Base-by-base conservation (phyloP, 2,888 invertebrate genomes). In the Pinctada fucata region DNA sequence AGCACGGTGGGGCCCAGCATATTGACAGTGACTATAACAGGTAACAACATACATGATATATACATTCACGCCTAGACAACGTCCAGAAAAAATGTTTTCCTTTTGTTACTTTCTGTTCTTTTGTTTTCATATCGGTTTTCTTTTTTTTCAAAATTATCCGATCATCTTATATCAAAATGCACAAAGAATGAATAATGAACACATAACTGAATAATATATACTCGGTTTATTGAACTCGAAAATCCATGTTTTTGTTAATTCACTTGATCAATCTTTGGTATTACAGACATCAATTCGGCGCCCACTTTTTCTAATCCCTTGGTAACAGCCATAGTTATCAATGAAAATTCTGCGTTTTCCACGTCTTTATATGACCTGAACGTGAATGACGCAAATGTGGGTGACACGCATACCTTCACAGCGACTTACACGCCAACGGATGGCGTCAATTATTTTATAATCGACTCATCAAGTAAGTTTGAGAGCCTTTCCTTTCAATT, bases 391-490 rank as follows among this genome's bases (percentile, higher is more conserved):
- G 63, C 52, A 4, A 78, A 78, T 50, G 49, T 51, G 6, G 52
- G 73, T 2, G 78, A 73, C 10, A 67, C 64, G 8, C 74, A 64
- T 4, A 78, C 78, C 3, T 78, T 58, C 48, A 74, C 73, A n/a
- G 74, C 66, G 13, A 73, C 73, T 31, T 73, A 73, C 65, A 73
- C 48, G 8, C 73, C 73, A n/a, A 8, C 73, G 13, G 47, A 48
- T 5, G 73, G 73, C 8, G 65, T 48, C 16, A 66, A 58, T 3
- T 65, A 65, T 49, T 73, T 73, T 49, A 49, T 16, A 13, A 65
- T 73, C 8, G 73, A 65, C 49, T 65, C 65, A n/a, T 5, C 73
- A 13, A 65, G 73, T 73, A 73, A 16, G 73, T 49, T 16, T 70
- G 6, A 31, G 13, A 68, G 13, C 2, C 2, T 63, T 63, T n/a